Base-by-base conservation (phyloP, 1,140 invertebrate species). In the Lepidurus arcticus region DNA sequence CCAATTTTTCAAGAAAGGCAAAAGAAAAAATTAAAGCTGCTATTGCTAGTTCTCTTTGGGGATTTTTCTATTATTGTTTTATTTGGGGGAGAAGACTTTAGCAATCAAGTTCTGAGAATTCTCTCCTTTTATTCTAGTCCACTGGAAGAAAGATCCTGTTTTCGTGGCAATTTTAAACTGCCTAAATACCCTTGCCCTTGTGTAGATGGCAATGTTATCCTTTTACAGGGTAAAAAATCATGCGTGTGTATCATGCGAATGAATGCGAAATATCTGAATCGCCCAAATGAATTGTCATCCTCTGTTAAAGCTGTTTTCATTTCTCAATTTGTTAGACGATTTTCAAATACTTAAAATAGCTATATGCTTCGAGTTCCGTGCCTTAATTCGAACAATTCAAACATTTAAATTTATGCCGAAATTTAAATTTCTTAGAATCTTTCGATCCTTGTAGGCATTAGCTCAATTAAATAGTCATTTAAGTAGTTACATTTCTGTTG, bases 91-190 rank as follows among this genome's bases (percentile, higher is more conserved):
- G 53, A 65, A 21, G 21, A 65, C 16, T 65, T 21, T n/a, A 65
- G 53, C 53, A 65, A 21, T 65, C 53, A 65, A 9, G 21, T 65
- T 65, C 21, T 10, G 6, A 65, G 53, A 65, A 65, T 16, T 65
- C 53, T 65, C 53, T 65, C 53, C 34, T 65, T 65, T 65, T 65
- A 65, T 65, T 65, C 53, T 65, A 65, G 53, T 65, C 53, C 53
- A 65, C 53, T 7, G 8, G 16, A 65, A 65, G 53, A 7, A n/a
- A 13, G 16, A 65, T n/a, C 16, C 21, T 65, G 16, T 47, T 47
- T 65, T 16, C 21, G 53, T 65, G n/a, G 53, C 1, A 65, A 65
- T 65, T 65, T 47, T 47, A 47, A 16, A 16, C 53, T 21, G 53
- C n/a, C 53, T 21, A 65, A n/a, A n/a, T 65, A 13, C 53, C 53